Base-by-base conservation (phyloP, 2,113 vertebrate species). In the Dromiciops gliroides region DNA sequence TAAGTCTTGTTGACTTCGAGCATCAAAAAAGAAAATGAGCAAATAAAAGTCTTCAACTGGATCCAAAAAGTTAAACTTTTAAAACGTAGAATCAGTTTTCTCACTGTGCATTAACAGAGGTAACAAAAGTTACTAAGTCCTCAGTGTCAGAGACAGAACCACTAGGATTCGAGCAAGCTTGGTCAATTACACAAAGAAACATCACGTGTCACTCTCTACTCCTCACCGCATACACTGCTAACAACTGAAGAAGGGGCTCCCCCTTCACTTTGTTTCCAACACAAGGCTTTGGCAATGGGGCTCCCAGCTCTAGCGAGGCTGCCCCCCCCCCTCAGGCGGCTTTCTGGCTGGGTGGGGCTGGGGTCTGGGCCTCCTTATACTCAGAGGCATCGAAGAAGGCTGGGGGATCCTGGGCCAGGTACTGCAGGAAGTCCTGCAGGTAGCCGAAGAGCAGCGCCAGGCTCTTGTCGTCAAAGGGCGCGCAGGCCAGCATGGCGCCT, bases 361-460 rank as follows among this genome's bases (percentile, higher is more conserved):
- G 99, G 24, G 99, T 99, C 48, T n/a, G n/a, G n/a, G 99, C 99
- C 31, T 99, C 99, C 97, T 99, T 99, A 25, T 99, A 99, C 98
- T 99, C 99, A 48, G 99, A 99, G 97, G 99, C 99, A 89, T 99
- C 99, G 96, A 99, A 99, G 75, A 99, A 94, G 0, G 99, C 98
- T 0, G 99, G 98, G 92, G 99, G 99, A 94, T 99, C 99, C 98
- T 99, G 99, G 26, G 99, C 99, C 97, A 99, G 98, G 94, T 99
- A 99, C 99, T 99, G 99, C 91, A 99, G 98, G 97, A 99, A 99
- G 98, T 99, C 99, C 97, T 99, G 99, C 97, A 99, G 97, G 97
- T 99, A 99, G 98, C 99, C 99, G 94, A 99, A 98, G 95, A 99
- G 99, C 98, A 99, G 98, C 48, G 99, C 99, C 95, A 99, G 99